Evolutionary conservation across 1,140 invertebrate genomes (phyloP).

Genomic region (Drosophila serrata): DNA sequence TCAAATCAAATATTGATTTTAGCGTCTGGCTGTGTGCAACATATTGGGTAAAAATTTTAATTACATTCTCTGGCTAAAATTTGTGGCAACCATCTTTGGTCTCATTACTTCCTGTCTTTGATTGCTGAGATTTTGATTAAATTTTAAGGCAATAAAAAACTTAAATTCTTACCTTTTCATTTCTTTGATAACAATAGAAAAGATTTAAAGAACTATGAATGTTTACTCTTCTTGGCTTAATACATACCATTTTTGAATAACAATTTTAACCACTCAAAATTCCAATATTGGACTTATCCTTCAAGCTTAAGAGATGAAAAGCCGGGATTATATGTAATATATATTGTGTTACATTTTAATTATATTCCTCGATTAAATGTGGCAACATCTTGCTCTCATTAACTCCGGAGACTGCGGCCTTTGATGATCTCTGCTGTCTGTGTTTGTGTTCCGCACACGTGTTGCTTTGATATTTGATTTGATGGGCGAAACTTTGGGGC

Average conservation of each 20-base stretch:
- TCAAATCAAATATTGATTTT: constrained; percentile 45
- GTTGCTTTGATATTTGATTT: constrained; percentile 80
- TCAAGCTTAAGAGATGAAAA: background rate
- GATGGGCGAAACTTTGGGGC: constrained; percentile 63
- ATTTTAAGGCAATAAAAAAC: background rate
- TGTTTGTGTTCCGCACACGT: constrained; percentile 51
- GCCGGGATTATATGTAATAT: background rate
- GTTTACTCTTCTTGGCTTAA: background rate
- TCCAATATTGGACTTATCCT: background rate
- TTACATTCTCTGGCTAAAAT: constrained; percentile 23
- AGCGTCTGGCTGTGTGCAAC: constrained; percentile 15
- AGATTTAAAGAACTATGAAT: too few species aligned
- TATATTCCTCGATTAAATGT: constrained; percentile 21
- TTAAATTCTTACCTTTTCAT: background rate
- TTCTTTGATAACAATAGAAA: too few species aligned
- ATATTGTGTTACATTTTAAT: constrained; percentile 30
- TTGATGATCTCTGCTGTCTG: constrained; percentile 19
- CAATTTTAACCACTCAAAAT: too few species aligned
- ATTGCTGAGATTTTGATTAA: background rate
- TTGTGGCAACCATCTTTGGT: constrained; percentile 2
- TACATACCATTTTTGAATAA: background rate
- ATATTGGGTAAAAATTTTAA: constrained; percentile 31
- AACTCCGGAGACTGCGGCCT: constrained; percentile 1
- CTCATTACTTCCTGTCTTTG: constrained; percentile 3
- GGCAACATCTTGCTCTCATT: constrained; percentile 22